These are phyloP conservation scores for Sebastes reedi DNA, from an alignment of 2,797 vertebrate species.

Conservation along the genomic window DNA sequence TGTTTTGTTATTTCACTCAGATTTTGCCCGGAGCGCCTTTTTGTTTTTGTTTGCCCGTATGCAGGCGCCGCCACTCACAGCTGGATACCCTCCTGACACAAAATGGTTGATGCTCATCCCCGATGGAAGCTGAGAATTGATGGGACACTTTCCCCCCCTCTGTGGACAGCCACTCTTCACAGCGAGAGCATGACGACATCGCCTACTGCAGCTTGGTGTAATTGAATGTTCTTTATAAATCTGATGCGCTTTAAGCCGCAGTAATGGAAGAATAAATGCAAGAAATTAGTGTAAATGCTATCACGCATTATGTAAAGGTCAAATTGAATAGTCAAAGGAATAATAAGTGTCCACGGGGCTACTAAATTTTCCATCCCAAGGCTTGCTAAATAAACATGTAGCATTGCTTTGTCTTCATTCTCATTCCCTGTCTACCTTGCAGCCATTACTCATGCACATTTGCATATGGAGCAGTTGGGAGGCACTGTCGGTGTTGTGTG, in stretches of 20 bases:
- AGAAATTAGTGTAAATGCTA: conserved; percentile 31
- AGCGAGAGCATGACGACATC: background rate
- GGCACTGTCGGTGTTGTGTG: background rate
- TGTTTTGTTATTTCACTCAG: background rate
- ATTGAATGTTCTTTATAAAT: background rate
- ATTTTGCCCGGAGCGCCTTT: background rate
- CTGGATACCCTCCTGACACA: conserved; percentile 17
- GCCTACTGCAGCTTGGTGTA: background rate
- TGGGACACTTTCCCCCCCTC: background rate
- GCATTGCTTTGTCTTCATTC: conserved; percentile 45
- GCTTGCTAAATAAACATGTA: conserved; percentile 49
- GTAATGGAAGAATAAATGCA: conserved; percentile 28
- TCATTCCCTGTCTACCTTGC: conserved; percentile 22
- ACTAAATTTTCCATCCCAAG: conserved; percentile 13
- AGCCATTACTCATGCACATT: conserved; percentile 49
- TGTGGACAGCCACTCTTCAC: background rate
- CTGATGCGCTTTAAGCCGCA: background rate
- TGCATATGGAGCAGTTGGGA: conserved; percentile 47
- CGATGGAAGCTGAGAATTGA: conserved; percentile 17
- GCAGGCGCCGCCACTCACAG: conserved; percentile 13
- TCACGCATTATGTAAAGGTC: conserved; percentile 35
- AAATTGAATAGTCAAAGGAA: conserved; percentile 24
- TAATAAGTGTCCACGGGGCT: conserved; percentile 11
- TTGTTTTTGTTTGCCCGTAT: background rate
- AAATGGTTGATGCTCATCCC: conserved; percentile 14